Percentiles rank a stretch among this genome's conserved stretches.
Conservation (phyloP, 2,113 vertebrate species). For the Rhynchomys soricoides region DNA sequence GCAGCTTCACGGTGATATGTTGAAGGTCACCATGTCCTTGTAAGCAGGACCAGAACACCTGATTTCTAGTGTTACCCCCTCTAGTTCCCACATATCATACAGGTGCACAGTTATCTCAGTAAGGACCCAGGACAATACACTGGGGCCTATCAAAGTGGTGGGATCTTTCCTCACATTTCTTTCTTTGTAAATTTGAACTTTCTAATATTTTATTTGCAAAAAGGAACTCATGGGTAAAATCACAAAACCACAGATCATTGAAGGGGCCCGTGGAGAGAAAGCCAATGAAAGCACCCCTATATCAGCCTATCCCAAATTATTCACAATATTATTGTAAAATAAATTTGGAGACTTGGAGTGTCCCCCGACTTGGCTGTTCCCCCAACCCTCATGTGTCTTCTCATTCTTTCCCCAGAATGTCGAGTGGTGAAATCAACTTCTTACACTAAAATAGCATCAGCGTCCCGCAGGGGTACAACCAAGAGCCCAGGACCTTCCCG, state of each 20-base stretch:
- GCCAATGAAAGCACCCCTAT: background rate
- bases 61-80: slow-evolving; percentile 56
- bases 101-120: slow-evolving; percentile 45
- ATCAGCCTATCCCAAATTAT: background rate
- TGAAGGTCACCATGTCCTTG: slow-evolving; percentile 60
- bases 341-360: background rate
- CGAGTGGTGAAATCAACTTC: slow-evolving; percentile 96
- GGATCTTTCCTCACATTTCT: slow-evolving; percentile 68
- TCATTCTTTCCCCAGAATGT: slow-evolving; percentile 90
- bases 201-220: slow-evolving; percentile 16
- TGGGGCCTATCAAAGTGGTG: slow-evolving; percentile 56
- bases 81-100: slow-evolving; percentile 58
- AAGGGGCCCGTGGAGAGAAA: background rate
- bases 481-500: slow-evolving; percentile 92
- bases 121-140: slow-evolving; percentile 74
- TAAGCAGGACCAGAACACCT: slow-evolving; percentile 72
- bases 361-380: background rate
- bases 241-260: slow-evolving; percentile 38
- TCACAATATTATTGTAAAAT: background rate
- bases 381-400: slow-evolving; percentile 74
- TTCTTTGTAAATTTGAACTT: slow-evolving; percentile 51
- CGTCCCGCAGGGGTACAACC: slow-evolving; percentile 91
- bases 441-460: slow-evolving; percentile 94
- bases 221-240: slow-evolving; percentile 40
- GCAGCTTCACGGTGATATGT: slow-evolving; percentile 54